Conservation (phyloP, 2,113 vertebrate species). For the Scartelaos histophorus region DNA sequence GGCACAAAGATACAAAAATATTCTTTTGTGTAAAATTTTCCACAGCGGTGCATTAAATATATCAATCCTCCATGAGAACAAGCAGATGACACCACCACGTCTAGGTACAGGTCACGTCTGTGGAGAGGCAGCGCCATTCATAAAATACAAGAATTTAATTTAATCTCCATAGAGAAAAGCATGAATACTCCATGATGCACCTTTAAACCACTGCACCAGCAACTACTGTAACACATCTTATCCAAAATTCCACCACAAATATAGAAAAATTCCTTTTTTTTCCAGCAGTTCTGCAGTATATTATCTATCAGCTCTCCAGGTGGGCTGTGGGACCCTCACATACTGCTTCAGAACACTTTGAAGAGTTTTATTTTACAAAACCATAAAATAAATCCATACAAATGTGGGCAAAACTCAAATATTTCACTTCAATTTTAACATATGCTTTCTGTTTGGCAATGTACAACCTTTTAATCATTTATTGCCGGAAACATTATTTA, state of each 20-base stretch:
- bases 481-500: not conserved
- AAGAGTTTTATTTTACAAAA: constrained; percentile 26
- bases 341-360: constrained; percentile 35
- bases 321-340: constrained; percentile 52
- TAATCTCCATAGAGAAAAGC: no score
- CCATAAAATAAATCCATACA: no score
- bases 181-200: no score
- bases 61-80: no score
- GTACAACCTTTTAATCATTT: not conserved
- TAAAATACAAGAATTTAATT: no score
- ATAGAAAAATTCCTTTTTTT: not conserved
- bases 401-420: not conserved
- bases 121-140: no score
- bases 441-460: not conserved
- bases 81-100: no score
- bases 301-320: constrained; percentile 45
- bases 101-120: no score
- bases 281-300: constrained; percentile 46
- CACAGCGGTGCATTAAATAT: no score
- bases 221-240: not conserved
- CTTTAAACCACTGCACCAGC: not conserved
- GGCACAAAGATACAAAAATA: no score
- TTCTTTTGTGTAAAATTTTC: no score
- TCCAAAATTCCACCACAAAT: no score
- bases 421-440: constrained; percentile 14